These are phyloP conservation scores for Helicoverpa zea DNA, from an alignment of 1,140 invertebrate species.

Conservation along the genomic window DNA sequence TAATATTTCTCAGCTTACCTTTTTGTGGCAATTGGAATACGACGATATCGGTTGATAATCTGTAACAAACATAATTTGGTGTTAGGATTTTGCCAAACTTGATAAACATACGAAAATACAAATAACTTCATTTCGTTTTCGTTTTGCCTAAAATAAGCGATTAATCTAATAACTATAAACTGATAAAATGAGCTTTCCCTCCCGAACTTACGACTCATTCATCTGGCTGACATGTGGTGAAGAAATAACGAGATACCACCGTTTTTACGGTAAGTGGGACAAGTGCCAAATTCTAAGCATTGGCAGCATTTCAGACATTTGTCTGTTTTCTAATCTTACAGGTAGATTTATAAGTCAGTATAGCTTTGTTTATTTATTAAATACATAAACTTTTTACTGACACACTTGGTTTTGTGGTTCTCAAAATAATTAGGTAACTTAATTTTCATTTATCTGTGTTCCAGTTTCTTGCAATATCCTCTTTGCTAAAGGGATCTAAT, in stretches of 20 bases:
- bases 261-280: conserved; percentile 5
- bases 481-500: too few species aligned
- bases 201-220: not conserved
- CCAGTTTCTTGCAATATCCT: too few species aligned
- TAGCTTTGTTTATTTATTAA: too few species aligned
- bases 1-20: conserved; percentile 1
- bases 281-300: not conserved
- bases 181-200: conserved; percentile 1
- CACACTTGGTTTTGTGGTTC: too few species aligned
- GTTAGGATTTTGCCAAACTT: not conserved
- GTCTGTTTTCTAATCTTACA: not conserved
- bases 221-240: not conserved
- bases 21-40: not conserved
- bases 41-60: not conserved
- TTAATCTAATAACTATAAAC: not conserved
- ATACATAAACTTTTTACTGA: too few species aligned
- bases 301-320: not conserved
- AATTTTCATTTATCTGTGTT: too few species aligned
- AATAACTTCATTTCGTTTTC: too few species aligned
- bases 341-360: too few species aligned
- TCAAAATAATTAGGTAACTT: too few species aligned
- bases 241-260: conserved; percentile 9
- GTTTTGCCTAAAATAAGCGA: not conserved
- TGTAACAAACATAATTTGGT: conserved; percentile 18
- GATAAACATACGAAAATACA: too few species aligned